Conservation (phyloP, 2,113 vertebrate genomes). For the Phalacrocorax pelagicus region DNA sequence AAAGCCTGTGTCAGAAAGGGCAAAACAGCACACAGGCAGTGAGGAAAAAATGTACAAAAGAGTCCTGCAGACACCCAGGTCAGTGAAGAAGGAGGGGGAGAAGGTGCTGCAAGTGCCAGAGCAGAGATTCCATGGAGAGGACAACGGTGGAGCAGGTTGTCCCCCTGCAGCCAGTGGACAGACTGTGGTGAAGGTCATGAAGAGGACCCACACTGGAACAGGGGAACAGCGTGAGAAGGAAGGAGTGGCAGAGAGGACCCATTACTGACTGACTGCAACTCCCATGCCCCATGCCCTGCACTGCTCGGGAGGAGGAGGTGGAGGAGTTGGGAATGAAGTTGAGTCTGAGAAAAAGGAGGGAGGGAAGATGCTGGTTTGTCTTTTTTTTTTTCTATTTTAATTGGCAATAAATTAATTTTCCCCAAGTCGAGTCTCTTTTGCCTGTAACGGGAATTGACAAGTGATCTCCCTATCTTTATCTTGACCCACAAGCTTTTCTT, state of each 20-base stretch:
- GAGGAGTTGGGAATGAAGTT: neutral
- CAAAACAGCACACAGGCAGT: neutral
- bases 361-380: neutral
- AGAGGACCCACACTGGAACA: neutral
- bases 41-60: neutral
- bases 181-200: neutral
- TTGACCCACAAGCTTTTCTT: neutral
- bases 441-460: neutral
- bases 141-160: neutral
- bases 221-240: neutral
- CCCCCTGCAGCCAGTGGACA: neutral
- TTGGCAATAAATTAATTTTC: neutral
- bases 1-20: neutral
- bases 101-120: neutral
- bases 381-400: neutral
- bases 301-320: neutral
- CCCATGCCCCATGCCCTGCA: neutral
- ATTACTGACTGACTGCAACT: neutral
- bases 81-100: neutral
- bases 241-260: neutral
- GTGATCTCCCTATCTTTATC: neutral
- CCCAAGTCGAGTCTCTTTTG: fast-evolving
- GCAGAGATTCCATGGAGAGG: neutral
- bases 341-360: neutral
- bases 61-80: neutral